Conservation (phyloP, 2,888 invertebrate genomes). For the Limnephilus lunatus region DNA sequence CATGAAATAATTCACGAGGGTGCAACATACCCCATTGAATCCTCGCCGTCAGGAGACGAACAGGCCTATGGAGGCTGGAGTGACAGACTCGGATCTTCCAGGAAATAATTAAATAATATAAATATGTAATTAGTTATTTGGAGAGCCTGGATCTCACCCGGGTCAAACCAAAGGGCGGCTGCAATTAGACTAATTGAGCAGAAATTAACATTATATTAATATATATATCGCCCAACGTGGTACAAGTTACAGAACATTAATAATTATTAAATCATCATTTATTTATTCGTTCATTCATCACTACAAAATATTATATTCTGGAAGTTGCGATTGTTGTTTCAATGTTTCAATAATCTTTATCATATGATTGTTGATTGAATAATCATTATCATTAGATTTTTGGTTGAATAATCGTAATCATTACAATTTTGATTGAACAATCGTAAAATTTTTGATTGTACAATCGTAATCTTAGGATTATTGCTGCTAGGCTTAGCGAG, state of each 20-base stretch:
- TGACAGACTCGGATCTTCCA: background rate
- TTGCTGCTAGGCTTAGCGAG: too few species aligned
- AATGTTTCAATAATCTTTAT: background rate
- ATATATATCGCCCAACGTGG: background rate
- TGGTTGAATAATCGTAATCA: too few species aligned
- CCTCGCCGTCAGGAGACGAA: slow-evolving; percentile 39
- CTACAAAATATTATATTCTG: too few species aligned
- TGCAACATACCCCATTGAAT: background rate
- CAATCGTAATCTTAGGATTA: background rate
- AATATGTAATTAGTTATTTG: background rate
- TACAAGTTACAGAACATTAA: background rate
- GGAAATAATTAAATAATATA: background rate
- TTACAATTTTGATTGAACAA: too few species aligned
- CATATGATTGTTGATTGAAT: too few species aligned
- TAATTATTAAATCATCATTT: too few species aligned
- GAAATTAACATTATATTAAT: background rate
- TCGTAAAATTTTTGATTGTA: too few species aligned
- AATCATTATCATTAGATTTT: too few species aligned
- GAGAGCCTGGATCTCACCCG: background rate
- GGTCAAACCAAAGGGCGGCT: background rate
- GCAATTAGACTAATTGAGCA: background rate
- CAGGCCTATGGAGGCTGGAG: slow-evolving; percentile 56
- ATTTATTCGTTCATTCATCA: too few species aligned
- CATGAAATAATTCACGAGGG: background rate
- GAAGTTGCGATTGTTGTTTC: background rate